These are phyloP conservation scores for Choloepus didactylus DNA, from an alignment of 2,797 vertebrate species.

Conservation along the genomic window DNA sequence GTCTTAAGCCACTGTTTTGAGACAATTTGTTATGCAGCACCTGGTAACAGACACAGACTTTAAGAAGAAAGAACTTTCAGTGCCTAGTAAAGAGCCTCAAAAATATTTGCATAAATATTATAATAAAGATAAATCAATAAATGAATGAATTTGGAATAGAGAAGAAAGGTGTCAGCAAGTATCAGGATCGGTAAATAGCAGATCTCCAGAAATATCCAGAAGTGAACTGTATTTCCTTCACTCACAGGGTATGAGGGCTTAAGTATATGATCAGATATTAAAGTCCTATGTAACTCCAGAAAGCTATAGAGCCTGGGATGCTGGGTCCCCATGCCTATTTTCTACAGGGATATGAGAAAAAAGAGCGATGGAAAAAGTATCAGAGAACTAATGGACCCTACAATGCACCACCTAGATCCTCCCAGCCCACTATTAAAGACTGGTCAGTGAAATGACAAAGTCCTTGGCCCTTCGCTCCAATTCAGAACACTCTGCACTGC, in stretches of 20 bases:
- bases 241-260: background rate
- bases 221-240: background rate
- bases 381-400: background rate
- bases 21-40: background rate
- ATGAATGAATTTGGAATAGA: background rate
- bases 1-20: background rate
- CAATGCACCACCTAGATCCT: background rate
- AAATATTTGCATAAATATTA: constrained; percentile 18
- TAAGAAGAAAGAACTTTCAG: background rate
- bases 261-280: background rate
- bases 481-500: background rate
- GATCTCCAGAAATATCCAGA: no score
- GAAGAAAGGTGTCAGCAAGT: background rate
- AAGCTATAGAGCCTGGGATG: background rate
- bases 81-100: background rate
- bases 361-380: background rate
- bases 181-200: background rate
- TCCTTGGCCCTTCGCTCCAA: background rate
- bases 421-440: background rate
- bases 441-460: background rate
- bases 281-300: background rate
- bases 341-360: background rate
- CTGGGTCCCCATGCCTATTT: background rate
- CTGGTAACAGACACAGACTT: background rate
- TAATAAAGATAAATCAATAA: background rate